phyloP scores from a whole-genome alignment of 2,888 invertebrate genomes.

The Cinara cedri region DNA sequence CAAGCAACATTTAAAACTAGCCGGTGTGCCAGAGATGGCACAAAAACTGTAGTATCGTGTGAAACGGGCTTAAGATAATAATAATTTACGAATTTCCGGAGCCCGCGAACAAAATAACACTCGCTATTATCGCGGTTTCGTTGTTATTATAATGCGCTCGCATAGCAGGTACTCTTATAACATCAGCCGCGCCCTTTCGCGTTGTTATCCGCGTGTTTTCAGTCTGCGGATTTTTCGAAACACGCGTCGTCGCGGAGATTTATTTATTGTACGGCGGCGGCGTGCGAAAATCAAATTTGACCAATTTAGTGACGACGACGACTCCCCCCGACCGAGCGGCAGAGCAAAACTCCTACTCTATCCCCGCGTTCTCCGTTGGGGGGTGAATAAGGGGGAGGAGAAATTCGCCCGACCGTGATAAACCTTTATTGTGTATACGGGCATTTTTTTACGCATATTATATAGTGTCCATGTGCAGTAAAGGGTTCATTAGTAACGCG shows the following conservation, averaged over 20 bases:
- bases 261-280: not conserved
- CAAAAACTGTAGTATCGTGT: too few species aligned
- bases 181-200: not conserved
- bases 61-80: too few species aligned
- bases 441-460: constrained; percentile 18
- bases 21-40: too few species aligned
- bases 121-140: too few species aligned
- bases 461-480: constrained; percentile 34
- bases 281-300: constrained; percentile 51
- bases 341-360: not conserved
- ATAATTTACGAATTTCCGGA: too few species aligned
- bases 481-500: constrained; percentile 55
- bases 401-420: constrained; percentile 20
- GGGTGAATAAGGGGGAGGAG: too few species aligned
- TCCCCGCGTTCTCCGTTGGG: not conserved
- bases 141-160: too few species aligned
- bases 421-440: constrained; percentile 9
- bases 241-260: not conserved
- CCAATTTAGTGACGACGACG: constrained; percentile 43
- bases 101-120: too few species aligned
- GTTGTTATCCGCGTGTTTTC: not conserved
- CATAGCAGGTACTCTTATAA: too few species aligned
- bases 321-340: constrained; percentile 6
- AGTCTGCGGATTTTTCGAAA: constrained; percentile 1
- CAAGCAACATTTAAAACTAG: too few species aligned